Base-by-base conservation (phyloP, 2,113 vertebrate species). In the Sapajus apella region DNA sequence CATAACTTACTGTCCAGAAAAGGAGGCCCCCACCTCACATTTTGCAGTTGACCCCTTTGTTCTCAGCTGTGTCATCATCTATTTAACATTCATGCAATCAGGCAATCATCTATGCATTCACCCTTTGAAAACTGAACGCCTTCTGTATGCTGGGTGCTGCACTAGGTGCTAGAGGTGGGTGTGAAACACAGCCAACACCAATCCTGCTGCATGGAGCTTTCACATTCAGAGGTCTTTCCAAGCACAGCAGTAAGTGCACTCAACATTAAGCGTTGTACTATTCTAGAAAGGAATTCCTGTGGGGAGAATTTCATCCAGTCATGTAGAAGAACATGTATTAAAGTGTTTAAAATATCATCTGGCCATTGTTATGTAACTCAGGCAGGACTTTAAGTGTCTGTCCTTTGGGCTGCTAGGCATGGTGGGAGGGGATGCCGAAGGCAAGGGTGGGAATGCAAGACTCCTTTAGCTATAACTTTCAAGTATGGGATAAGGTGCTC, bases 241-340 rank as follows among this genome's bases (percentile, higher is more conserved):
- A 64, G 55, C 21, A 47, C 9, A n/a, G 8, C 64, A 81, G 23
- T 89, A n/a, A n/a, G 23, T 9, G 8, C 17, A 35, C 40, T 85
- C 13, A 47, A 14, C 4, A 9, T 37, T 64, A 73, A 87, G 11
- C 76, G 10, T 0, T 47, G 55, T 21, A 2, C 72, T 45, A 7
- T 66, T 95, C 43, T 82, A 81, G 73, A 94, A 96, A 83, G 75
- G 40, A 75, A 58, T 76, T 95, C 43, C 50, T 82, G 9, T 6
- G 40, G 43, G 55, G 50, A 90, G 35, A 76, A 58, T 88, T 76
- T 56, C 91, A 45, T 61, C 52, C 7, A 66, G 13, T 73, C 18
- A 37, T 32, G 87, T 87, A 76, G 27, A 64, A 68, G 12, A 37
- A 27, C 82, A 11, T 45, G 13, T 52, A 45, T n/a, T 50, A 43